Evolutionary conservation across 2,113 vertebrate genomes (phyloP).

Genomic region (Brachypteracias leptosomus): DNA sequence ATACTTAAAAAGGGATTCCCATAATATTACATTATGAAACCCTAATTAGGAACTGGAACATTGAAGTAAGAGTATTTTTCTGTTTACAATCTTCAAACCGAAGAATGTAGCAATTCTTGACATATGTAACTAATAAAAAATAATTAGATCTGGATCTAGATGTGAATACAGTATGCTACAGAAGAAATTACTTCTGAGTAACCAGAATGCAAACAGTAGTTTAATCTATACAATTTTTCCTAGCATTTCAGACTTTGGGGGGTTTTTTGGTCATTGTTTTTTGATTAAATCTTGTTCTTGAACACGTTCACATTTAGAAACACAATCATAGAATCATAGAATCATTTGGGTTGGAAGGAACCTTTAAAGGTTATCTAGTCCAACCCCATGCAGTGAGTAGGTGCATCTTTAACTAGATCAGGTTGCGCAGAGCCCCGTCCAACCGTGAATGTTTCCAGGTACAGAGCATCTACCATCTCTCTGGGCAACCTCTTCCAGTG

Average conservation of each 20-base stretch:
- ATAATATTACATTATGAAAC: neutral
- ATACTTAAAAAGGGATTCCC: neutral
- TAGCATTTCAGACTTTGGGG: neutral
- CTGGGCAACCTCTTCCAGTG: too few species aligned
- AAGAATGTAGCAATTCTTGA: neutral
- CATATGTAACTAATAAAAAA: neutral
- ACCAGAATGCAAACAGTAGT: neutral
- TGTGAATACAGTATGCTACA: neutral
- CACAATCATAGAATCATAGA: too few species aligned
- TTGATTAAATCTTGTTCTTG: neutral
- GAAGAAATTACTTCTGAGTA: neutral
- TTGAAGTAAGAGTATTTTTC: neutral
- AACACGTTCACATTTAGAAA: neutral
- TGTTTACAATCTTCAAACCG: neutral
- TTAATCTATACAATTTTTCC: neutral
- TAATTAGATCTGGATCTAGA: neutral
- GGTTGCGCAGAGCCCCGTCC: too few species aligned
- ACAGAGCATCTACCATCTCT: too few species aligned
- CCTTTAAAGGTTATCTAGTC: too few species aligned
- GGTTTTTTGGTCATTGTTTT: neutral
- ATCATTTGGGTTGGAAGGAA: too few species aligned
- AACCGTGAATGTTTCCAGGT: too few species aligned
- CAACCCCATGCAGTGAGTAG: too few species aligned
- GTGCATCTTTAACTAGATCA: too few species aligned
- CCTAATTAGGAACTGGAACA: neutral